Evolutionary conservation across 2,113 vertebrate genomes (phyloP), one percentile per base, ranked within the genome.

Genomic region (Chloropsis cyanopogon): DNA sequence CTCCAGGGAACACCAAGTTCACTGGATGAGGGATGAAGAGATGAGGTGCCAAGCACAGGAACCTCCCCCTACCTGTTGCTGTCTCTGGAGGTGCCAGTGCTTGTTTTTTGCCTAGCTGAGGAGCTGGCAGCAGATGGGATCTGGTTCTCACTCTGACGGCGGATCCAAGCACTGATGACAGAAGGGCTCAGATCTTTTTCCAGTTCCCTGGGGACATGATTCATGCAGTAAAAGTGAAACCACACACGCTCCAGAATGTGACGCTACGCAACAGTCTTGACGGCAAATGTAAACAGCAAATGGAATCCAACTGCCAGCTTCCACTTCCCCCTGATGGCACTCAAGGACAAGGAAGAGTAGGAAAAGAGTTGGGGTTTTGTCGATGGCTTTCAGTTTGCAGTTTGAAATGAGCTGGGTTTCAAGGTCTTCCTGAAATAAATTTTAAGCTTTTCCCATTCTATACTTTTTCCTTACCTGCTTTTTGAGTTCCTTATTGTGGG

Each of bases 181-280:
- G 50, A 42, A 50, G 14, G 15, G 8, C 66, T 37, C 37, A 37
- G 37, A 37, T 37, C 10, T 60, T 39, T 70, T 39, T 52, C 66
- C 66, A 63, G 31, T 46, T 91, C 49, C 35, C 26, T 31, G 18
- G 46, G 59, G 68, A 39, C 7, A 1, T 63, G 70, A 80, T 82
- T 91, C 60, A 63, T 6, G 2, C 23, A 44, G 28, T 23, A 50
- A 84, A 95, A 95, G 64, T 66, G 87, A 94, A 95, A 93, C 56
- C 61, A 46, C 26, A 39, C 42, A 15, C 8, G 1, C 21, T 69
- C 41, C 8, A 52, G 68, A 29, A 22, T 6, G 57, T 7, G 24
- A 75, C 33, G 6, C 33, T 56, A 26, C 73, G 13, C 2, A 2
- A 35, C 8, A 7, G 0, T 7, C 59, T 44, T 37, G 20, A 22